Base-by-base conservation (phyloP, 2,888 invertebrate species). In the Heliconius erato region DNA sequence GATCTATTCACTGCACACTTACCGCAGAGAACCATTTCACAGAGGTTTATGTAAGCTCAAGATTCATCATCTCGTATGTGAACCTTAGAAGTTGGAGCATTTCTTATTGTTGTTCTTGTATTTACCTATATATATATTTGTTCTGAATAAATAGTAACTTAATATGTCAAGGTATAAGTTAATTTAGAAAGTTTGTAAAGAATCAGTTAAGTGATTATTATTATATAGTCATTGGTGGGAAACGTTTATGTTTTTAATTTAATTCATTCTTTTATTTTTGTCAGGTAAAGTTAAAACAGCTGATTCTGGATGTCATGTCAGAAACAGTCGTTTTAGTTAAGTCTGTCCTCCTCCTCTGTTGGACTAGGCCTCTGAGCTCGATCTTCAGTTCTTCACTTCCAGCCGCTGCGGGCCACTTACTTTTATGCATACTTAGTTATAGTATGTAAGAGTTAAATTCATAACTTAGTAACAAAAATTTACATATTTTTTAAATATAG, bases 1-100 rank as follows among this genome's bases (percentile, higher is more conserved):
- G 94, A 95, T 95, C 94, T 95, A 95, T 95, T 92, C 91, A 86
- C 92, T 91, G 90, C 90, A 89, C 92, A 89, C 90, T 90, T 90
- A 89, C 87, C 86, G 87, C 87, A 88, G 86, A 87, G 87, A 86
- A 89, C 86, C 84, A 85, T 86, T 84, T 84, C 74, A 86, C 82
- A 83, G 85, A 83, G 85, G 68, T 72, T 74, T 79, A 80, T 83
- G 67, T 77, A 79, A 28, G 28, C 69, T 40, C 16, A 28, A 65
- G 71, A 69, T 28, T 63, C 23, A 65, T 49, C 40, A 3, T 14
- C 74, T 32, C 28, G n/a, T 44, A n/a, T 74, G 11, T 4, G 5
- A 0, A 3, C n/a, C 9, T 40, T 11, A 44, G n/a, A 40, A 40
- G 3, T 11, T 26, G n/a, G n/a, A 65, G 11, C n/a, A 26, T 65